A percentile compares a stretch with the other conserved stretches of the same genome.
phyloP scores from a whole-genome alignment of 2,113 vertebrate genomes.

The Tetrao urogallus region DNA sequence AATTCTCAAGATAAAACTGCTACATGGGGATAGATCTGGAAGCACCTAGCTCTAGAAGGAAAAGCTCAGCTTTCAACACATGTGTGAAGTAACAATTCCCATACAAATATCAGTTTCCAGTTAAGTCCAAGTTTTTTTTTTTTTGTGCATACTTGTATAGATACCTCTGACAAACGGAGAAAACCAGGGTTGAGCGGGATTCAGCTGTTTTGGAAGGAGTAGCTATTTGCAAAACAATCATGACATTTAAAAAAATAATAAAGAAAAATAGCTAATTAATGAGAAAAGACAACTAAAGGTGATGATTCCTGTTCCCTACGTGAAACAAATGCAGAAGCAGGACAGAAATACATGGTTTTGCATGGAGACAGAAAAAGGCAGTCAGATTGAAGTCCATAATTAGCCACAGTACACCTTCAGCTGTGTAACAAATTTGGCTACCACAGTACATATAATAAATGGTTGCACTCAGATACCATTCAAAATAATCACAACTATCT shows the following conservation, averaged over 20 bases:
- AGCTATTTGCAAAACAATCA: background rate
- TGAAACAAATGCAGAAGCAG: background rate
- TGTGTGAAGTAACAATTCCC: background rate
- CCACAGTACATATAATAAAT: background rate
- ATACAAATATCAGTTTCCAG: background rate
- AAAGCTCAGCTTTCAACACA: background rate
- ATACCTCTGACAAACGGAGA: background rate
- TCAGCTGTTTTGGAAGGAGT: background rate
- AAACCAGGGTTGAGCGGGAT: background rate
- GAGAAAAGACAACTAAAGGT: background rate
- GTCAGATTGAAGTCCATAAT: background rate
- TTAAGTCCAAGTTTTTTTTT: background rate
- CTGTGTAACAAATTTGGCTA: background rate
- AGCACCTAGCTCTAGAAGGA: background rate
- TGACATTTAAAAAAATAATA: background rate
- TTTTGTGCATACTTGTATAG: background rate
- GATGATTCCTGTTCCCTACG: background rate
- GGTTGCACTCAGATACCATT: background rate
- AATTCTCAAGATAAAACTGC: background rate
- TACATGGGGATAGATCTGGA: background rate
- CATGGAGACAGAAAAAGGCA: background rate
- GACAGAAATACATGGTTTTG: background rate
- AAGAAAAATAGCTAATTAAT: background rate
- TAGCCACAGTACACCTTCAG: background rate
- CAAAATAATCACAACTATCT: background rate